Conservation (phyloP, 2,113 vertebrate species). For the Pao palembangensis region DNA sequence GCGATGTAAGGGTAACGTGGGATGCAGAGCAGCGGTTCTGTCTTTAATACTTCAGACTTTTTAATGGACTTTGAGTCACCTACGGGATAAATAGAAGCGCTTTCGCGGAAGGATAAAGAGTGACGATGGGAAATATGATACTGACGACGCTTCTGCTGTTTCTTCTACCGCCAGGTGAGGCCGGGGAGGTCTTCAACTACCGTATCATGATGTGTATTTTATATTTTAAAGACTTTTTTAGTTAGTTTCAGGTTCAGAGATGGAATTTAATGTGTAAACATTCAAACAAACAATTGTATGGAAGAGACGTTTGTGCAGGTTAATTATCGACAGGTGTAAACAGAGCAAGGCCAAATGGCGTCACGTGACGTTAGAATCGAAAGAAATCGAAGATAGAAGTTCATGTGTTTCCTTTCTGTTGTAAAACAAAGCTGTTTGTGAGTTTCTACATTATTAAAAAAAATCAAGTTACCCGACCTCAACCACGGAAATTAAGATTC, state of each 20-base stretch:
- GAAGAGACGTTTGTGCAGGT: slow-evolving; percentile 17
- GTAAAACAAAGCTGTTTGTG: no score
- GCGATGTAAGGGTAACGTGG: neutral
- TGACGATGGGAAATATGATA: slow-evolving; percentile 48
- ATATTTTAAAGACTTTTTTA: neutral
- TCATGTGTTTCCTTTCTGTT: neutral
- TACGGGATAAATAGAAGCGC: slow-evolving; percentile 6
- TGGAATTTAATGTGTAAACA: neutral
- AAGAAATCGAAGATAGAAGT: neutral
- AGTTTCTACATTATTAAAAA: no score
- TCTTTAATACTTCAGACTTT: neutral
- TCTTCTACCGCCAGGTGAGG: slow-evolving; percentile 69
- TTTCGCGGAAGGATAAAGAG: slow-evolving; percentile 36
- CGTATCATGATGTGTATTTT: neutral
- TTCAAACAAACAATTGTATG: neutral
- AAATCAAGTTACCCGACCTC: no score
- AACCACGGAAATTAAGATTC: no score
- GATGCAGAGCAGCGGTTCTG: slow-evolving; percentile 6
- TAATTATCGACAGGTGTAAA: slow-evolving; percentile 69
- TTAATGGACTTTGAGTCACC: slow-evolving; percentile 15
- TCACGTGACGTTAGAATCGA: slow-evolving; percentile 59
- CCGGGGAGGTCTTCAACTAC: neutral
- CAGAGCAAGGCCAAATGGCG: slow-evolving; percentile 31
- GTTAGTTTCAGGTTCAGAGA: neutral
- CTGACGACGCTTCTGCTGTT: slow-evolving; percentile 55